A percentile compares a stretch with the other conserved stretches of the same genome.
Conservation (phyloP, 2,888 invertebrate species). For the Piscicola geometra region DNA sequence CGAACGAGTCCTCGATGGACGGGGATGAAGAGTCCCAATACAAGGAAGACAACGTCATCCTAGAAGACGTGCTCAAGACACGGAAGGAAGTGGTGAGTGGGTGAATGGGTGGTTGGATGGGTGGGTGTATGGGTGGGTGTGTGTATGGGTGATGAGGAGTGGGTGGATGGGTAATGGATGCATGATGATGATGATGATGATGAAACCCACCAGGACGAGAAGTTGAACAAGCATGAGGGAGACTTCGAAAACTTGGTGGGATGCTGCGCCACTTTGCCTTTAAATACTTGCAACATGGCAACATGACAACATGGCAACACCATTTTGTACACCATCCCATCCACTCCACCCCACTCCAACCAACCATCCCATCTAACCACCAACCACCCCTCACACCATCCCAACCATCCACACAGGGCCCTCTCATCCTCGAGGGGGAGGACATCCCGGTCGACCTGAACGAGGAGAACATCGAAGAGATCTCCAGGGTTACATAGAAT, state of each 20-base stretch:
- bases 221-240: no score
- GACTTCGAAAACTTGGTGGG: no score
- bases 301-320: no score
- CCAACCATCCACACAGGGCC: slow-evolving; percentile 8
- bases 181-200: background rate
- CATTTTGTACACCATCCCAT: no score
- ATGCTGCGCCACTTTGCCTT: no score
- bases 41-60: slow-evolving; percentile 43
- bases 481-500: background rate
- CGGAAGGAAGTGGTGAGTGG: slow-evolving; percentile 38
- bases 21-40: slow-evolving; percentile 44
- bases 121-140: no score
- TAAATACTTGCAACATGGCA: no score
- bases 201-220: no score
- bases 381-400: no score
- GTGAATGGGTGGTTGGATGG: background rate
- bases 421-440: slow-evolving; percentile 22
- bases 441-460: slow-evolving; percentile 32
- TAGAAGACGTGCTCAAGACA: slow-evolving; percentile 37
- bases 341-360: no score
- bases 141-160: background rate
- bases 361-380: no score
- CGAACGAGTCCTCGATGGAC: slow-evolving; percentile 1
- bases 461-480: slow-evolving; percentile 36
- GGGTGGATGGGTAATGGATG: background rate